Base-by-base conservation (phyloP, 1,140 invertebrate genomes). In the Drosophila leontia region DNA sequence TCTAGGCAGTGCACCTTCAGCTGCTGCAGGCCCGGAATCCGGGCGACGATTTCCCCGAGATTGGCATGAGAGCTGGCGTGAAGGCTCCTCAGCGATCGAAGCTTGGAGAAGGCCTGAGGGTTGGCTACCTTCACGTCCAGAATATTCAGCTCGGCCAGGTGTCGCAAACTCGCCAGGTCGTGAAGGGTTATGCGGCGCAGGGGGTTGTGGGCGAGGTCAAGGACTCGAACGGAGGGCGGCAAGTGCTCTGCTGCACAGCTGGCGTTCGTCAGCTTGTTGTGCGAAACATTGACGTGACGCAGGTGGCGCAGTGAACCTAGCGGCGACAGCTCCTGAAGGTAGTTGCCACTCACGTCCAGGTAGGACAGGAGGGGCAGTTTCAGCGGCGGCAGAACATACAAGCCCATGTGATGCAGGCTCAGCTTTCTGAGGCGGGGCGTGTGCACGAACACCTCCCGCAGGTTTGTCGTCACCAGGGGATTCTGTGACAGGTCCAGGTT, bases 371-470 rank as follows among this genome's bases (percentile, higher is more conserved):
- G 94, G 9, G 97, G 96, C 50, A 98, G 92, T 93, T 97, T 97
- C 48, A 98, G 94, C 59, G 94, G 94, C 41, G 97, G 97, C 65
- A 96, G 94, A 34, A 94, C 94, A 80, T 94, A 95, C 61, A 98
- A 94, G 39, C 96, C 96, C 88, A 96, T 96, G 88, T 95, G 95
- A 48, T 95, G 95, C 72, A 98, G 93, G 90, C 95, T 96, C 57
- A 98, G 94, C 86, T 95, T 94, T 86, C 96, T 95, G 34, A 98
- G 93, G 75, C 96, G 96, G 35, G 96, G 97, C 15, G 97, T 94
- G 92, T 97, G 97, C 85, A 97, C 96, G 82, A 98, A 97, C n/a
- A 98, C 94, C 92, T 98, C 97, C 80, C 97, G 97, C 83, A 97
- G 97, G 93, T 98, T 98, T 44, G 97, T 96, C 75, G 97, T 95